Percentiles rank a stretch among this genome's conserved stretches.
phyloP scores from a whole-genome alignment of 2,797 vertebrate species.

The Poecilia gillii region DNA sequence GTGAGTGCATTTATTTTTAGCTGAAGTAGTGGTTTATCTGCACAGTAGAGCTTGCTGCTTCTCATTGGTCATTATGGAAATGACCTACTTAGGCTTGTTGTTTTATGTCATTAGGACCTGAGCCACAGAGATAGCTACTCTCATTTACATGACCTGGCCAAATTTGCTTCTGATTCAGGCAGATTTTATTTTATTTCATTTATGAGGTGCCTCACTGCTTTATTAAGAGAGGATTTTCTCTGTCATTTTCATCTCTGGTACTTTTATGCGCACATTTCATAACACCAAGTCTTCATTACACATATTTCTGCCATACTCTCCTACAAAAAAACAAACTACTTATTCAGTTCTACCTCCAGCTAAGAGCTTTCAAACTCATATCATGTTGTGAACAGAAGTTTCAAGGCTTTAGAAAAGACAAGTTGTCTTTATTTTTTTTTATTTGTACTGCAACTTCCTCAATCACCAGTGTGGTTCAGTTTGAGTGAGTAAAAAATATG shows the following conservation, averaged over 20 bases:
- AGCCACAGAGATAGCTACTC: neutral
- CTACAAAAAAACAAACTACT: neutral
- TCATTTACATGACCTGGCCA: neutral
- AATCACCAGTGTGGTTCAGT: neutral
- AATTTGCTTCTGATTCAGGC: neutral
- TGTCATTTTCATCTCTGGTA: neutral
- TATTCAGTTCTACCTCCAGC: neutral
- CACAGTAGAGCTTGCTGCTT: neutral
- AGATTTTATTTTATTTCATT: neutral
- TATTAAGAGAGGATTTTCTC: neutral
- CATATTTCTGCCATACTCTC: neutral
- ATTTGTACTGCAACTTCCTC: neutral
- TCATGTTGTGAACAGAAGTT: neutral
- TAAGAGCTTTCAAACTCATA: neutral
- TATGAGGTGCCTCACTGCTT: neutral
- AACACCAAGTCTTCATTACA: neutral
- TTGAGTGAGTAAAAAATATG: neutral
- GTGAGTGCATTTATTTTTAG: neutral
- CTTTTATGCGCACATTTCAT: neutral
- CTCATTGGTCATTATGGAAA: neutral
- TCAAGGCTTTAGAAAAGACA: neutral
- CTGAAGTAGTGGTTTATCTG: neutral
- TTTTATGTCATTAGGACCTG: neutral
- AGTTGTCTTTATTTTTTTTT: neutral
- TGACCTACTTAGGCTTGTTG: neutral